Evolutionary conservation across 2,113 vertebrate genomes (phyloP), one percentile per base, ranked within the genome.

Genomic region (Prolemur simus): DNA sequence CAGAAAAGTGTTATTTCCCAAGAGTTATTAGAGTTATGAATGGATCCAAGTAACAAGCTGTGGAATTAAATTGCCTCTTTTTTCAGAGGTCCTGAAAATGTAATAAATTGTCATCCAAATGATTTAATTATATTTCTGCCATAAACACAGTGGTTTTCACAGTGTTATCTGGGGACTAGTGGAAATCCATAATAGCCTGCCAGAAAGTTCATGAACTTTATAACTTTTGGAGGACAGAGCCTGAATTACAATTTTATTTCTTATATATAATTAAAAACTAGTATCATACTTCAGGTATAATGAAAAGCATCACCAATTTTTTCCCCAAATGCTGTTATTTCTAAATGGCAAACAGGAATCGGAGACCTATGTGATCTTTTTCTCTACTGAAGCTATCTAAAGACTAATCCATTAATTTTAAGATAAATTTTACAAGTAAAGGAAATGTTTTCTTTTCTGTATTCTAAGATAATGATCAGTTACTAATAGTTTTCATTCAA

Each of bases 171-270:
- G 45, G 32, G 11, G 49, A 94, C 20, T 52, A 78, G 39, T 77
- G 7, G 21, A 73, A 87, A n/a, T 71, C 39, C 37, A 45, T 56
- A 49, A 58, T 10, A 56, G 47, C 6, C 6, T 60, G 21, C 12
- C 29, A 93, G 21, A 80, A 96, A 78, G 63, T 77, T 37, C 60
- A 94, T 25, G 49, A 78, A 88, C 39, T 84, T 54, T 32, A 4
- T 58, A 74, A 74, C n/a, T 69, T 84, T 73, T 8, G 7, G 15
- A 5, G 6, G 18, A 94, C 13, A 15, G 4, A 58, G 0, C 2
- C 23, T 49, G 68, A 92, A 25, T 37, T 82, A 73, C 2, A 15
- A 92, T 89, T 92, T 94, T 83, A 78, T 73, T 94, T 94, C 39
- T 71, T 2, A 58, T 37, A 64, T 37, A 56, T 47, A 81, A 94